Percentiles rank a stretch among this genome's conserved stretches.
Conservation (phyloP, 1,140 invertebrate species). For the Chironomus striatipennis region DNA sequence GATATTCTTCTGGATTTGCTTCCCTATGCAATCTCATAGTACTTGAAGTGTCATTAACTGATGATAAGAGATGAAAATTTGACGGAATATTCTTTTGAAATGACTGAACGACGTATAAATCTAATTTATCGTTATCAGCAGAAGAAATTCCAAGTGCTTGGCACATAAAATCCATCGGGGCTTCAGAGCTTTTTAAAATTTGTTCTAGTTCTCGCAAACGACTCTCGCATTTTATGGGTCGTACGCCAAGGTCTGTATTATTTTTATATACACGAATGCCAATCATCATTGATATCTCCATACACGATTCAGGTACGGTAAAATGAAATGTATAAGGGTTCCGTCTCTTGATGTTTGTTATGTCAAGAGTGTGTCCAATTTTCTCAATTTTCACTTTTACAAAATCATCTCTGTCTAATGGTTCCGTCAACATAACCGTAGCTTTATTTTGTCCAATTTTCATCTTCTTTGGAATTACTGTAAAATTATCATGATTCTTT, state of each 20-base stretch:
- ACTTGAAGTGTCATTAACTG: slow-evolving; percentile 41
- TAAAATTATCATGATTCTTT: slow-evolving; percentile 36
- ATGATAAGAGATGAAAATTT: slow-evolving; percentile 64
- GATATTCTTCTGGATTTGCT: slow-evolving; percentile 69
- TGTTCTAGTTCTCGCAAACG: slow-evolving; percentile 71
- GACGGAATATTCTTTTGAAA: slow-evolving; percentile 74
- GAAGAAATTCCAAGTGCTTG: slow-evolving; percentile 72
- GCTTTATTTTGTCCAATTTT: slow-evolving; percentile 64
- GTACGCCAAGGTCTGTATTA: slow-evolving; percentile 60
- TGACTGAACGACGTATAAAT: slow-evolving; percentile 67
- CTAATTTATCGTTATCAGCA: slow-evolving; percentile 64
- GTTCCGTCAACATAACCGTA: slow-evolving; percentile 67
- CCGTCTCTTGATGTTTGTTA: slow-evolving; percentile 61
- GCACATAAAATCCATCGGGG: slow-evolving; percentile 78
- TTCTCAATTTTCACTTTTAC: slow-evolving; percentile 67
- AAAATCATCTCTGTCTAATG: slow-evolving; percentile 60
- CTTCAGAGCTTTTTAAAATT: slow-evolving; percentile 62
- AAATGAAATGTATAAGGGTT: slow-evolving; percentile 77
- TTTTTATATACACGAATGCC: slow-evolving; percentile 71
- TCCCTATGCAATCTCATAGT: slow-evolving; percentile 37
- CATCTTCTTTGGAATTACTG: slow-evolving; percentile 37
- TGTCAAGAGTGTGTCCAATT: slow-evolving; percentile 65
- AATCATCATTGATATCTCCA: slow-evolving; percentile 73
- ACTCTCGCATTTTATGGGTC: slow-evolving; percentile 78
- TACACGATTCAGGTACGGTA: slow-evolving; percentile 63